A percentile compares a stretch with the other conserved stretches of the same genome.
These are phyloP conservation scores for Onthophagus sagittarius DNA, from an alignment of 2,888 invertebrate species.

Conservation along the genomic window DNA sequence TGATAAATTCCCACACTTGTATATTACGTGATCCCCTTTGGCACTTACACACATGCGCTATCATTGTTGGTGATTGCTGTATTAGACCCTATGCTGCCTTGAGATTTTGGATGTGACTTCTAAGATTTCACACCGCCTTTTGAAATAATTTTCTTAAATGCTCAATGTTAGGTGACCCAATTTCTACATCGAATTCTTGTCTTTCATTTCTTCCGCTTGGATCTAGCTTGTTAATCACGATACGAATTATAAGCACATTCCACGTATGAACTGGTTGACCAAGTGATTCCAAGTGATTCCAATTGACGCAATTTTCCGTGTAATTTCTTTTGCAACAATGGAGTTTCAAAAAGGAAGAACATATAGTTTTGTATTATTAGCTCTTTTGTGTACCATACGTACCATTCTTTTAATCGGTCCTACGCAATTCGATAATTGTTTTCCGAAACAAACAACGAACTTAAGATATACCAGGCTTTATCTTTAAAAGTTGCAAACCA, in stretches of 20 bases:
- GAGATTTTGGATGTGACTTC: no score
- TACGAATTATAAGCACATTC: not conserved
- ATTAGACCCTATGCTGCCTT: no score
- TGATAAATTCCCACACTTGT: no score
- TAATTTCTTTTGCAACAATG: not conserved
- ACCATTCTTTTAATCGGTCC: slow-evolving; percentile 26
- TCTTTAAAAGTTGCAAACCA: slow-evolving; percentile 22
- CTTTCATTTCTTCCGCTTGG: no score
- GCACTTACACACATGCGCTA: no score
- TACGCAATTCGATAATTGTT: slow-evolving; percentile 23
- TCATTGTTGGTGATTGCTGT: no score
- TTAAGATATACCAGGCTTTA: slow-evolving; percentile 23
- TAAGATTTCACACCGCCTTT: no score
- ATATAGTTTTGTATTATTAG: slow-evolving; percentile 30
- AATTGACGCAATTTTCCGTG: not conserved
- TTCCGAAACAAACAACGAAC: slow-evolving; percentile 21
- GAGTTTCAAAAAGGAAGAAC: slow-evolving; percentile 26
- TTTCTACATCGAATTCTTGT: no score
- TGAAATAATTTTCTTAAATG: no score
- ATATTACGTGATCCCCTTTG: no score
- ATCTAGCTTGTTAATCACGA: not conserved
- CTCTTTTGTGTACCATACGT: slow-evolving; percentile 30
- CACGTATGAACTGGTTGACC: not conserved
- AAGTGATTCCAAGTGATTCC: not conserved
- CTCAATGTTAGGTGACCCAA: no score